Evolutionary conservation across 2,113 vertebrate species (phyloP).

Genomic region (Uropsilus gracilis): DNA sequence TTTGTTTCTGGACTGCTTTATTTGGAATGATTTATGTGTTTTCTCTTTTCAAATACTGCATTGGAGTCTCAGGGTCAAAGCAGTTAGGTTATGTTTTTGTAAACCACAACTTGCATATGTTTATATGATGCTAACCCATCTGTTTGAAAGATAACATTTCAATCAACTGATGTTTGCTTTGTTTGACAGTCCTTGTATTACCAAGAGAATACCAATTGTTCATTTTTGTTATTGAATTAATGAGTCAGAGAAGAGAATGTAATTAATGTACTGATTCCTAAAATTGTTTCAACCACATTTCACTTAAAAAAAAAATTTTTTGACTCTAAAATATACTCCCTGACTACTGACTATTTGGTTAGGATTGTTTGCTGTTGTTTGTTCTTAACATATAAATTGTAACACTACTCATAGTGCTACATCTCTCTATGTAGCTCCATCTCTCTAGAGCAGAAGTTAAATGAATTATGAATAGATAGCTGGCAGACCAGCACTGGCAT

Average conservation of each 20-base stretch:
- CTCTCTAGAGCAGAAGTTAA: background rate
- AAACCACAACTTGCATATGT: background rate
- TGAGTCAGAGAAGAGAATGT: slow-evolving; percentile 9
- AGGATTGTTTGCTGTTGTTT: background rate
- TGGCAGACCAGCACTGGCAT: background rate
- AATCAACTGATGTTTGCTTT: background rate
- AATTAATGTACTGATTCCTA: background rate
- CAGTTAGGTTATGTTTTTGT: background rate
- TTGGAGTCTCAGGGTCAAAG: slow-evolving; percentile 14
- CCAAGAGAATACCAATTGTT: slow-evolving; percentile 17
- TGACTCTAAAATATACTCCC: background rate
- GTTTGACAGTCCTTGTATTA: background rate
- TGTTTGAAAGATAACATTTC: slow-evolving; percentile 50
- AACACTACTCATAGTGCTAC: background rate
- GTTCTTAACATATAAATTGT: background rate
- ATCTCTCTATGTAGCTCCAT: background rate
- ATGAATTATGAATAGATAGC: slow-evolving; percentile 5
- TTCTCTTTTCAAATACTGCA: background rate
- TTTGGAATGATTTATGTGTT: background rate
- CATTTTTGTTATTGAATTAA: slow-evolving; percentile 37
- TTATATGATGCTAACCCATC: background rate
- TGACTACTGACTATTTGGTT: background rate
- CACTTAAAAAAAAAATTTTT: background rate
- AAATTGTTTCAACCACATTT: background rate
- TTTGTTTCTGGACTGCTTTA: background rate